Base-by-base conservation (phyloP, 2,888 invertebrate species). In the Stegophylla sp. region DNA sequence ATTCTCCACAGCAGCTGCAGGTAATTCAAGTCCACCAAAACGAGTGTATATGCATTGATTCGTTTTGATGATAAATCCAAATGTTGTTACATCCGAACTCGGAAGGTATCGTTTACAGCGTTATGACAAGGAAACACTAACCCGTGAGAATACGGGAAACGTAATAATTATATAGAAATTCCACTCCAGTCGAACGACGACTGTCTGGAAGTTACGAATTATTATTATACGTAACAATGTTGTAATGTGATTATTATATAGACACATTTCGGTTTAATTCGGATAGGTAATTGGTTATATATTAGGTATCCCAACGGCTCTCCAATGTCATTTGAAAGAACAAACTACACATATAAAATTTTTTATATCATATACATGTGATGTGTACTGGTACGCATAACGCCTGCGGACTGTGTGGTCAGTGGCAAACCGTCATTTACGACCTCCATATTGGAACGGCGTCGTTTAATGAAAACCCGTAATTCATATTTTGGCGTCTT, bases 401-500 rank as follows among this genome's bases (percentile, higher is more conserved):
- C 34, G 72, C 72, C 72, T 59, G 43, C 72, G 26, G 72, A 51
- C 51, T 7, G 34, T 23, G 20, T 59, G 43, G 3, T 3, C 43
- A 43, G 23, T 59, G 43, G 34, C 76, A 41, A 56, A 43, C 77
- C 56, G 28, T 67, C 66, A 5, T 75, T 66, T 56, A 76, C 67
- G 76, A 51, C 41, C 72, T 7, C 72, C 5, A 1, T 71, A 15
- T 4, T 53, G 17, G 3, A 9, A 9, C 23, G 41, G n/a, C 4
- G 20, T 43, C 45, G 67, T 69, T 77, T 61, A 61, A 77, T 48
- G 77, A 77, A 77, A 77, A 59, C 56, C 12, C 77, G 77, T 69
- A 77, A 77, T 67, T 77, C 76, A 77, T 77, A 67, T 59, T 69
- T 69, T 43, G 59, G 77, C 77, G 41, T 69, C 26, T 67, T 67